phyloP scores from a whole-genome alignment of 1,140 invertebrate genomes.

The Mamestra configurata region DNA sequence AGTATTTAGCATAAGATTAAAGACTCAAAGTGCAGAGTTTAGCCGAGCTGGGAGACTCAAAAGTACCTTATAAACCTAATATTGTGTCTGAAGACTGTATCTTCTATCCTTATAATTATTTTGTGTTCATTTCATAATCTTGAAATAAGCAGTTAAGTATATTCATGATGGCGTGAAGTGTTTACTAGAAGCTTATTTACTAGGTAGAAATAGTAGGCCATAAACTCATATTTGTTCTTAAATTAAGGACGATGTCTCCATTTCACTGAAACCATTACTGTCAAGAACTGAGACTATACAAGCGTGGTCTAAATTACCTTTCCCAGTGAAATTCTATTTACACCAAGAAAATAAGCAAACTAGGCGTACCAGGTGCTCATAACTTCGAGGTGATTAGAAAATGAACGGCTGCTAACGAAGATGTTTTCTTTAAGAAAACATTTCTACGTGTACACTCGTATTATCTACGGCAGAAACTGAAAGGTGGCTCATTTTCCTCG shows the following conservation, averaged over 20 bases:
- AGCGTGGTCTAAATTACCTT: neutral
- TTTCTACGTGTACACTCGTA: constrained; percentile 36
- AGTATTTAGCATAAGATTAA: constrained; percentile 20
- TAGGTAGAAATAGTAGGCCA: neutral
- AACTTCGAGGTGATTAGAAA: neutral
- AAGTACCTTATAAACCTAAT: neutral
- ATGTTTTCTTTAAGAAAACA: constrained; percentile 34
- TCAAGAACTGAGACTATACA: neutral
- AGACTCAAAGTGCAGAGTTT: neutral
- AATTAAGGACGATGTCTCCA: neutral
- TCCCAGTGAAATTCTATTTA: neutral
- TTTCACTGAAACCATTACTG: neutral
- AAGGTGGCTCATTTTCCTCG: constrained; percentile 22
- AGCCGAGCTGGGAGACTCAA: neutral
- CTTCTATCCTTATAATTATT: neutral
- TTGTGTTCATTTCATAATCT: neutral
- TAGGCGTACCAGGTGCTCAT: constrained; percentile 15
- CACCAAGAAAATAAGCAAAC: neutral
- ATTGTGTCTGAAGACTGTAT: neutral
- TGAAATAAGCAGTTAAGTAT: neutral
- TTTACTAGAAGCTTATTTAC: neutral
- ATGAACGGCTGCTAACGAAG: constrained; percentile 30
- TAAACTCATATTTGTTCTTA: neutral
- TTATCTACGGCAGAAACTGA: constrained; percentile 15
- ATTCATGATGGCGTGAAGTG: neutral